phyloP scores from a whole-genome alignment of 2,113 vertebrate genomes.

The Alaudala cheleensis region DNA sequence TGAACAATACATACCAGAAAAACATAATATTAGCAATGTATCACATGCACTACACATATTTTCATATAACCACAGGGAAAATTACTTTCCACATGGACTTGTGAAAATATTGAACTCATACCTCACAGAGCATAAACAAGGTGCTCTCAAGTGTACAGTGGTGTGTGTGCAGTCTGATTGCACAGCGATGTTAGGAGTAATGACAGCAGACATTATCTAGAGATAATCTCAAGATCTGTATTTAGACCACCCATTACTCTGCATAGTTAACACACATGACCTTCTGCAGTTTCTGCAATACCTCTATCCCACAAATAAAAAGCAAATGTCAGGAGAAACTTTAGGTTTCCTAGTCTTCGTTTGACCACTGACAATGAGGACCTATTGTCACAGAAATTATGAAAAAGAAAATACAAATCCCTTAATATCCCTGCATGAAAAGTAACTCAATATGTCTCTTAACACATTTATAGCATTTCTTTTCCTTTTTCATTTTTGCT shows the following conservation, averaged over 20 bases:
- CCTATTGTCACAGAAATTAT: background rate
- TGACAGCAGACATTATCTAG: background rate
- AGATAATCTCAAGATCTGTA: accelerated
- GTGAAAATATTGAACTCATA: background rate
- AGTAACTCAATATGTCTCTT: background rate
- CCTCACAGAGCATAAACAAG: background rate
- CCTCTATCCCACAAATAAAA: background rate
- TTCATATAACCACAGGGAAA: background rate
- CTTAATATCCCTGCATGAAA: background rate
- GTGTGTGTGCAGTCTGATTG: background rate
- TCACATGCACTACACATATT: background rate
- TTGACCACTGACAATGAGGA: background rate
- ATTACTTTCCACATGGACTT: background rate
- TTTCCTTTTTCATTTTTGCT: conserved; percentile 22
- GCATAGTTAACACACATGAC: background rate
- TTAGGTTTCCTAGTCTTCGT: background rate
- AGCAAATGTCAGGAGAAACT: background rate
- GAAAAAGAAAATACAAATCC: background rate
- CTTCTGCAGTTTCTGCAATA: background rate
- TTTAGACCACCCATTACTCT: background rate
- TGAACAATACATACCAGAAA: background rate
- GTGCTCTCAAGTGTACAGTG: background rate
- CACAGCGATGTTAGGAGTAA: background rate
- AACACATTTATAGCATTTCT: conserved; percentile 42
- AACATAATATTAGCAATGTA: background rate